These are phyloP conservation scores for Pelosia muscerda DNA, from an alignment of 2,888 invertebrate species.

Conservation along the genomic window DNA sequence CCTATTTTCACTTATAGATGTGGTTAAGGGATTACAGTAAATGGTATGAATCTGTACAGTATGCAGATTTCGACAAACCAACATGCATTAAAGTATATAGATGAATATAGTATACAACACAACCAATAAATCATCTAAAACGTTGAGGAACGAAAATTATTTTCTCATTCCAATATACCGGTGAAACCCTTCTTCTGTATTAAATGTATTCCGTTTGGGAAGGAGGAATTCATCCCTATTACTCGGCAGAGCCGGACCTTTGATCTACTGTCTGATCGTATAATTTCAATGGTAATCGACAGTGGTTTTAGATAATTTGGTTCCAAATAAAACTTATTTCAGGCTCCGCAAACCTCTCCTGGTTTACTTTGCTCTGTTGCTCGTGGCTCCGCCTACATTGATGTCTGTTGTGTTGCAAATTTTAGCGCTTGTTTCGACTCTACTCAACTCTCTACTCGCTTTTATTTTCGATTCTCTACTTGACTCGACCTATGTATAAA, in stretches of 20 bases:
- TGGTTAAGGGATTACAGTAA: too few species aligned
- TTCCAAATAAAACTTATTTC: constrained; percentile 31
- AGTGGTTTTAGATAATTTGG: constrained; percentile 36
- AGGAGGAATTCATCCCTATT: constrained; percentile 25
- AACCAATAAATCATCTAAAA: constrained; percentile 6
- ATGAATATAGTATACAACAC: background rate
- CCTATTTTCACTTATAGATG: constrained; percentile 15
- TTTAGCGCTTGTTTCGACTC: too few species aligned
- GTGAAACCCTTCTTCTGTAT: constrained; percentile 11
- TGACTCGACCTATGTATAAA: too few species aligned
- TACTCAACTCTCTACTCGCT: too few species aligned
- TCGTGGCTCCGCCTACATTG: too few species aligned
- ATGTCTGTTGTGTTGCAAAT: too few species aligned
- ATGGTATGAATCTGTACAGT: background rate
- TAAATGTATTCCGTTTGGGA: constrained; percentile 33
- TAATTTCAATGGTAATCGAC: constrained; percentile 51
- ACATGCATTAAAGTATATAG: background rate
- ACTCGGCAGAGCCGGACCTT: constrained; percentile 30
- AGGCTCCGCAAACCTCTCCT: background rate
- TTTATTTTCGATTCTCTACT: too few species aligned
- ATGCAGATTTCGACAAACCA: background rate
- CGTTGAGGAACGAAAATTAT: background rate
- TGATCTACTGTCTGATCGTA: constrained; percentile 40
- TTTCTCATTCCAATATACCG: constrained; percentile 9
- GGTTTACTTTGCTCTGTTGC: too few species aligned